Evolutionary conservation across 2,888 invertebrate genomes (phyloP).

Genomic region (Loripinus fragilis): DNA sequence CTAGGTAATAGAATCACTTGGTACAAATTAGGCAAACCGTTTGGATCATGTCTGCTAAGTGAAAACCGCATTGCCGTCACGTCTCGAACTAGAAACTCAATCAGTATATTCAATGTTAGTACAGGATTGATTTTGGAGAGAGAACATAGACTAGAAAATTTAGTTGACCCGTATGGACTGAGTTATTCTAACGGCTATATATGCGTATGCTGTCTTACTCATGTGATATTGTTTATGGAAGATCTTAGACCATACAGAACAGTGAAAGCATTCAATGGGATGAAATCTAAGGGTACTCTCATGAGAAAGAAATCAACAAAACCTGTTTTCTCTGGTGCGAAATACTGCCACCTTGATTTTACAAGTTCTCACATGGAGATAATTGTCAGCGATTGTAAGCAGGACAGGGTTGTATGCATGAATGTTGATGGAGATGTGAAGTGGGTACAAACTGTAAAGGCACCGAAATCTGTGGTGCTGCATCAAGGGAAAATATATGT

Average conservation of each 20-base stretch:
- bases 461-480: background rate
- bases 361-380: background rate
- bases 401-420: background rate
- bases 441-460: background rate
- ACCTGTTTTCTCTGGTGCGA: slow-evolving; percentile 11
- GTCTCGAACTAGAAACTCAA: background rate
- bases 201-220: background rate
- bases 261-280: background rate
- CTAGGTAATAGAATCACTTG: background rate
- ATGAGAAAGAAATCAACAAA: background rate
- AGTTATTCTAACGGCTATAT: background rate
- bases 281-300: background rate
- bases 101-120: background rate
- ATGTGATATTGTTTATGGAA: background rate
- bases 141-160: slow-evolving; percentile 1
- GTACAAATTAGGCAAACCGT: background rate
- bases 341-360: slow-evolving; percentile 2
- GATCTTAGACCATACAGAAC: background rate
- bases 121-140: background rate
- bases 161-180: background rate
- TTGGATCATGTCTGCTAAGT: background rate
- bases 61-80: background rate
- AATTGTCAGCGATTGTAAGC: background rate
- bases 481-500: slow-evolving; percentile 4
- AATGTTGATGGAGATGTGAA: background rate